These are phyloP conservation scores for Microplitis demolitor DNA, from an alignment of 1,140 invertebrate species.

Conservation along the genomic window DNA sequence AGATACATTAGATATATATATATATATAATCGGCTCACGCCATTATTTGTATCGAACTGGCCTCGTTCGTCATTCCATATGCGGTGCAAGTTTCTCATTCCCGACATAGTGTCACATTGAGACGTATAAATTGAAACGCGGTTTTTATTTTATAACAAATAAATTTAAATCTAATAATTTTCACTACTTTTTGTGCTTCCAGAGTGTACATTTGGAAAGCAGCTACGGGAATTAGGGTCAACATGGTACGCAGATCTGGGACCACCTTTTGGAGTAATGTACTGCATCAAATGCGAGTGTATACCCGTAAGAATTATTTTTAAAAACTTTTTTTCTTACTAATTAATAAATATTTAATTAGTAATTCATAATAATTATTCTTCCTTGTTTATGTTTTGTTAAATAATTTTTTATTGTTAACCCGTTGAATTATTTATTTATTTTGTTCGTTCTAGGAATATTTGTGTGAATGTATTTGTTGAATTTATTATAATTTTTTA, in stretches of 20 bases:
- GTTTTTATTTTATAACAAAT: neutral
- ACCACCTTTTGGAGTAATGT: conserved; percentile 89
- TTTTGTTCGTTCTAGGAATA: neutral
- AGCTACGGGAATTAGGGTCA: conserved; percentile 81
- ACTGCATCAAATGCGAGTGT: conserved; percentile 92
- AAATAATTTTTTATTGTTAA: too few relatives aligned
- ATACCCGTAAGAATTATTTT: conserved; percentile 76
- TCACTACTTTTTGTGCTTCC: neutral
- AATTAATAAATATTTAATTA: neutral
- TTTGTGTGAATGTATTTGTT: neutral
- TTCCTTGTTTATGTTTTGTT: too few relatives aligned
- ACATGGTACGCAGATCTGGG: conserved; percentile 90
- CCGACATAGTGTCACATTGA: neutral
- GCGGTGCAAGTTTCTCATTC: conserved; percentile 4
- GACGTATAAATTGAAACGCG: neutral
- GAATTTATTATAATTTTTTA: neutral
- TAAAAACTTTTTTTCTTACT: neutral
- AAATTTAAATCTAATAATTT: neutral
- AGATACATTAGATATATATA: too few relatives aligned
- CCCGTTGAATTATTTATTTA: neutral
- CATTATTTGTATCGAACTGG: conserved; percentile 5
- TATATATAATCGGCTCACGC: neutral
- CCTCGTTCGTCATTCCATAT: conserved; percentile 10
- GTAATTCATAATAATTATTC: neutral
- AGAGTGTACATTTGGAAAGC: conserved; percentile 57